phyloP scores from a whole-genome alignment of 2,888 invertebrate genomes.

The Tigriopus californicus region DNA sequence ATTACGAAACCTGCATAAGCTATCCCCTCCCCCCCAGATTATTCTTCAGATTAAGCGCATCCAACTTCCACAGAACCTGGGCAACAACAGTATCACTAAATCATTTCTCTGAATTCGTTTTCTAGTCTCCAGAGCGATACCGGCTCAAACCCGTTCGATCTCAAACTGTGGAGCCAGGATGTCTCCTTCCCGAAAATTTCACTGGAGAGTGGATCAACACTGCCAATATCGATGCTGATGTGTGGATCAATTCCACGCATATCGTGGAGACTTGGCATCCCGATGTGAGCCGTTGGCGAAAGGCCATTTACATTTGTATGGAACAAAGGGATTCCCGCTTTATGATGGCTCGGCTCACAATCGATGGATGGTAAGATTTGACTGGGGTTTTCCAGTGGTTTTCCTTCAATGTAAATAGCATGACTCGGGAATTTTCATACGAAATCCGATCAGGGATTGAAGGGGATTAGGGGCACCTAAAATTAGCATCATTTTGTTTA shows the following conservation, averaged over 20 bases:
- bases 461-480: too few species aligned
- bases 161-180: constrained; percentile 4
- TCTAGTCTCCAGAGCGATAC: constrained; percentile 11
- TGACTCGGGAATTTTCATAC: constrained; percentile 3
- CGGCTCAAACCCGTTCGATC: constrained; percentile 8
- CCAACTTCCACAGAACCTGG: background rate
- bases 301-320: constrained; percentile 78
- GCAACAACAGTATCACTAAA: background rate
- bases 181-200: constrained; percentile 15
- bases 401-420: constrained; percentile 20
- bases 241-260: constrained; percentile 83
- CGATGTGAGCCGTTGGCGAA: constrained; percentile 44
- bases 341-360: constrained; percentile 89
- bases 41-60: too few species aligned
- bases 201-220: constrained; percentile 80
- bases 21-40: too few species aligned
- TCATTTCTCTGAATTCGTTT: background rate
- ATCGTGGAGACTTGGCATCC: constrained; percentile 89
- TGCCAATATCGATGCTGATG: constrained; percentile 86
- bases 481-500: too few species aligned
- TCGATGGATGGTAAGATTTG: constrained; percentile 60
- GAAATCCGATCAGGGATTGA: too few species aligned
- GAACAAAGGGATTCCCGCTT: constrained; percentile 74
- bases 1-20: too few species aligned
- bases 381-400: background rate